Conservation (phyloP, 2,113 vertebrate genomes). For the Eptesicus fuscus region DNA sequence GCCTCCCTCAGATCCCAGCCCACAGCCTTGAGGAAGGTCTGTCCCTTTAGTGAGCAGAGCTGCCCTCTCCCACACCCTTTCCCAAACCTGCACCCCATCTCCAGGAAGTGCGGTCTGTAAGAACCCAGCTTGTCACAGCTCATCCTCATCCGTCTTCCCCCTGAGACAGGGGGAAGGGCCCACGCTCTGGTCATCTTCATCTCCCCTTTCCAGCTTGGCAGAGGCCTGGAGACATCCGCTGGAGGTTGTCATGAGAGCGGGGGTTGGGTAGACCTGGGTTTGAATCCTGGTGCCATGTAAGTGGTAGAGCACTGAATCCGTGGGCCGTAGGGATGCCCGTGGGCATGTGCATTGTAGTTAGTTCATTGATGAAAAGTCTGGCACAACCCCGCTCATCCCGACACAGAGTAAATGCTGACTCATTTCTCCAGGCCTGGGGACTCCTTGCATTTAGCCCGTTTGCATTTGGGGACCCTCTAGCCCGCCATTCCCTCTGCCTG, state of each 20-base stretch:
- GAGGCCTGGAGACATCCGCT: neutral
- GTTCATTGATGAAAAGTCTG: neutral
- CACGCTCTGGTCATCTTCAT: fast-evolving
- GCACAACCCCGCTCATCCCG: fast-evolving
- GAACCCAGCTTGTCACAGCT: too few relatives aligned
- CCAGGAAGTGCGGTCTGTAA: neutral
- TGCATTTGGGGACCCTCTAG: neutral
- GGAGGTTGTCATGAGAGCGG: fast-evolving
- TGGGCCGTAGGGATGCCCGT: fast-evolving
- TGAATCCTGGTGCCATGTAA: fast-evolving
- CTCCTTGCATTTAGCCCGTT: neutral
- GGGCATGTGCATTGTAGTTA: fast-evolving
- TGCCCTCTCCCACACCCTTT: too few relatives aligned
- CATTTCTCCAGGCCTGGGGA: neutral
- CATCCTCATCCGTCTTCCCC: fast-evolving
- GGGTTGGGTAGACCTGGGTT: neutral
- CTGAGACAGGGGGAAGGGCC: neutral
- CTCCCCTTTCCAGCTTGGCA: neutral
- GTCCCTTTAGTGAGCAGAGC: neutral
- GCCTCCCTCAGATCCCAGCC: neutral
- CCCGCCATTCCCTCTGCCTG: neutral
- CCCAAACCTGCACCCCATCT: neutral
- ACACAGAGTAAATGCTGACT: neutral
- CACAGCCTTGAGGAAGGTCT: neutral
- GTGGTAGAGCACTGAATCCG: fast-evolving